These are phyloP conservation scores for Drosophila cognata DNA, from an alignment of 2,888 invertebrate genomes.

Conservation along the genomic window DNA sequence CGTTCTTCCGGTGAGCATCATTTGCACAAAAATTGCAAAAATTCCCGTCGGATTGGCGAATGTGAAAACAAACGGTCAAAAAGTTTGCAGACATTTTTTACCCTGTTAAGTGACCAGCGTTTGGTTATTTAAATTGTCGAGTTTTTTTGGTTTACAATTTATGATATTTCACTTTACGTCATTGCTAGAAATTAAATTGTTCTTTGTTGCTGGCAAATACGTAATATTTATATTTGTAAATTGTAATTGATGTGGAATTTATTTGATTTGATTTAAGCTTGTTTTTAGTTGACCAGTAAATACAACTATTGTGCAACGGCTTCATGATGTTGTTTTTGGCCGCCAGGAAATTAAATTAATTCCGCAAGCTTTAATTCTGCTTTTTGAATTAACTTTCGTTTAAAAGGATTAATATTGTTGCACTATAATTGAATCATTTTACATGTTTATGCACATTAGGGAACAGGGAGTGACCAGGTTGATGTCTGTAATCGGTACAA, in stretches of 20 bases:
- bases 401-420: conserved; percentile 7
- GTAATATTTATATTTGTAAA: conserved; percentile 29
- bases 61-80: conserved; percentile 46
- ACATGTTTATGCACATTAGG: not conserved
- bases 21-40: conserved; percentile 76
- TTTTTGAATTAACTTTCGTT: not conserved
- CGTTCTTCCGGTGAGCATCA: conserved; percentile 72
- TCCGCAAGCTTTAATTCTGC: conserved; percentile 3
- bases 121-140: conserved; percentile 46
- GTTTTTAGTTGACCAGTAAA: conserved; percentile 12
- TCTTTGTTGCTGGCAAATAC: conserved; percentile 3
- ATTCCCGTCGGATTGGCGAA: conserved; percentile 42
- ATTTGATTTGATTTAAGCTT: conserved; percentile 17
- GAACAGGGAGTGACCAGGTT: not conserved
- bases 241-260: conserved; percentile 26
- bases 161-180: conserved; percentile 2
- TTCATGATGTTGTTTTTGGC: conserved; percentile 19
- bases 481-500: not conserved
- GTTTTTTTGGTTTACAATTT: conserved; percentile 4
- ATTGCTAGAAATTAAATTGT: not conserved
- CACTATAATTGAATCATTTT: not conserved
- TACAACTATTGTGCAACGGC: not conserved
- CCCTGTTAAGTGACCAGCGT: conserved; percentile 17
- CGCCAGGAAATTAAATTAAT: conserved; percentile 53
- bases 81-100: conserved; percentile 60